These are phyloP conservation scores for Oasisia sp. DNA, from an alignment of 2,888 invertebrate species.

Conservation along the genomic window DNA sequence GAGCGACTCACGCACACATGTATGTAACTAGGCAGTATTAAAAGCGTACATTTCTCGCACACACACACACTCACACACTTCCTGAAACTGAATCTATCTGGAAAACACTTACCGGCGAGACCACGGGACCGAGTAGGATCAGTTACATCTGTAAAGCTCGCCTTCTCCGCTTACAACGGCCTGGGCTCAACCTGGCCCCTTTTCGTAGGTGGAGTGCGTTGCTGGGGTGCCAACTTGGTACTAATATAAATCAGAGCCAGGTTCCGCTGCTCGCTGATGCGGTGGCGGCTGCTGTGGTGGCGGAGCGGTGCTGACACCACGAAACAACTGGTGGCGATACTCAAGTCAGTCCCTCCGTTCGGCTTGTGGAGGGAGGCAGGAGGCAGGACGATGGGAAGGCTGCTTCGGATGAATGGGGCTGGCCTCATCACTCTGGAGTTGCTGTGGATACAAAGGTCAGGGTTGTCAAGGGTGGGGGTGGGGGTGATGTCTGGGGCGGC, in stretches of 20 bases:
- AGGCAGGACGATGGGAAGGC: background rate
- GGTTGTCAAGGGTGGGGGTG: background rate
- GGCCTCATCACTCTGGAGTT: slow-evolving; percentile 10
- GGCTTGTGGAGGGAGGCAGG: background rate
- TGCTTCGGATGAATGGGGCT: background rate
- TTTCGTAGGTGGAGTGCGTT: background rate
- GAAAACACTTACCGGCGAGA: slow-evolving; percentile 17
- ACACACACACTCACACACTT: background rate
- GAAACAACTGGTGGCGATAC: background rate
- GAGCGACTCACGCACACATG: background rate
- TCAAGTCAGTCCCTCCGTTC: background rate
- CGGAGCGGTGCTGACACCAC: background rate
- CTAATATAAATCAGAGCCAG: slow-evolving; percentile 17
- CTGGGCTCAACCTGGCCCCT: background rate
- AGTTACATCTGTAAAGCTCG: background rate
- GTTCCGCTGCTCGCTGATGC: background rate
- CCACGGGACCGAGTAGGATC: background rate
- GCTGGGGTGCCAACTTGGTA: background rate
- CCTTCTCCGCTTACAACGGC: background rate
- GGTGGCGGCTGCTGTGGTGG: background rate
- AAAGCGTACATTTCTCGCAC: background rate
- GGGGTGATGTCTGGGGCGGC: background rate
- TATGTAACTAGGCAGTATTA: slow-evolving; percentile 5
- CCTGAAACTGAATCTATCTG: slow-evolving; percentile 17
- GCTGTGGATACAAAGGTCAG: slow-evolving; percentile 17